These are phyloP conservation scores for Chelonoidis abingdonii DNA, from an alignment of 2,113 vertebrate genomes.

Conservation along the genomic window DNA sequence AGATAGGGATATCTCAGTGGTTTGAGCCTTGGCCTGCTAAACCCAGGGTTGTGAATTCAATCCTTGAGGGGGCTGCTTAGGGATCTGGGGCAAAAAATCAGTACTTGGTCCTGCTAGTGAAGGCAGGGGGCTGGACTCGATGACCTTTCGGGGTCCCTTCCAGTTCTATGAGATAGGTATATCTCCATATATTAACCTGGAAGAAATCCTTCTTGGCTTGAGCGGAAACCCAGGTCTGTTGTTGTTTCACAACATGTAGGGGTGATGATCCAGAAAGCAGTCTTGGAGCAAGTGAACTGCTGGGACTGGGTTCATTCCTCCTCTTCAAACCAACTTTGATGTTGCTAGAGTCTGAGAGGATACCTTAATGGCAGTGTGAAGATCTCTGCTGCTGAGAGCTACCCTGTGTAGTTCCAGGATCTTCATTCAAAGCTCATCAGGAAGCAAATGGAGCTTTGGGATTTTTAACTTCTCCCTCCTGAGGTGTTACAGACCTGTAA, in stretches of 20 bases:
- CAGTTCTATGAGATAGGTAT: no score
- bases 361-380: background rate
- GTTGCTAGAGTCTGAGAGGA: background rate
- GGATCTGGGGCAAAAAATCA: no score
- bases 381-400: background rate
- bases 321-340: background rate
- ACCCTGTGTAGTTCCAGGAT: background rate
- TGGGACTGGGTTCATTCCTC: background rate
- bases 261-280: background rate
- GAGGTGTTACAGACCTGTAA: background rate
- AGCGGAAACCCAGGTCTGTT: background rate
- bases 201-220: background rate
- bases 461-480: background rate
- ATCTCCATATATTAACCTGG: no score
- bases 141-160: no score
- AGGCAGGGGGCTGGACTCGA: no score
- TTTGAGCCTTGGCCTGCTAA: no score
- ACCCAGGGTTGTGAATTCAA: no score
- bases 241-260: background rate
- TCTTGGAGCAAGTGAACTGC: background rate
- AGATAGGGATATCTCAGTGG: background rate
- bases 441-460: background rate
- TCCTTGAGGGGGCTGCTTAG: no score
- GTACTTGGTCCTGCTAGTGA: no score
- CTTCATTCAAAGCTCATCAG: background rate